Percentiles rank a stretch among this genome's conserved stretches.
Conservation (phyloP, 92 coral and sea anemone genomes). For the Blastomussa wellsi region DNA sequence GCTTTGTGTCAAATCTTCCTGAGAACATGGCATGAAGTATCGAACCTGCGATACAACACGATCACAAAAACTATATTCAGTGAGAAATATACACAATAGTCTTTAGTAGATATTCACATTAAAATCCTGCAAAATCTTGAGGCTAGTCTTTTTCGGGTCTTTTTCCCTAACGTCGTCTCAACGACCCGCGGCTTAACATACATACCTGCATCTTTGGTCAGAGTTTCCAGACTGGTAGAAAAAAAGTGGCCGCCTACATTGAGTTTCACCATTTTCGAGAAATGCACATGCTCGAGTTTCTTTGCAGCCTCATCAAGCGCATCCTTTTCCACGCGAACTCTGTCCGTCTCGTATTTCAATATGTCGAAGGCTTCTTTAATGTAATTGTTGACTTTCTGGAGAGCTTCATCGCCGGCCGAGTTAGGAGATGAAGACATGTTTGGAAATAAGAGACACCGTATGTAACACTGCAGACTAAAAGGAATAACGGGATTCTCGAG, state of each 20-base stretch:
- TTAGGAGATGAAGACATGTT: background rate
- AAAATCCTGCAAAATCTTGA: no score
- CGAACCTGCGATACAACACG: background rate
- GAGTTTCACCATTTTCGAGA: background rate
- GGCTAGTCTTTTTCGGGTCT: no score
- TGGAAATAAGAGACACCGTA: background rate
- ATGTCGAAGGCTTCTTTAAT: background rate
- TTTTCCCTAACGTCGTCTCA: no score
- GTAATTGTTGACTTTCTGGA: background rate
- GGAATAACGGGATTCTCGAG: no score
- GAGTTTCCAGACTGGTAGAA: background rate
- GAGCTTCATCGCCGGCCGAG: background rate
- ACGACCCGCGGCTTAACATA: no score
- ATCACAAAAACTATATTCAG: no score
- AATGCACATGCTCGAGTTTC: background rate
- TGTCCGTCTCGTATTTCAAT: no score
- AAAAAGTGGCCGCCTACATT: background rate
- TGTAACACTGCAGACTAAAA: no score
- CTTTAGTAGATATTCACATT: no score
- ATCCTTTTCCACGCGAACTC: background rate
- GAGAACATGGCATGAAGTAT: conserved; percentile 3
- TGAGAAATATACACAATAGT: no score
- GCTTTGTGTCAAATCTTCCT: conserved; percentile 16
- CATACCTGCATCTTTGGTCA: background rate
- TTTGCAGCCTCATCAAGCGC: background rate